These are phyloP conservation scores for Ephialtes manifestator DNA, from an alignment of 2,888 invertebrate genomes.

Conservation along the genomic window DNA sequence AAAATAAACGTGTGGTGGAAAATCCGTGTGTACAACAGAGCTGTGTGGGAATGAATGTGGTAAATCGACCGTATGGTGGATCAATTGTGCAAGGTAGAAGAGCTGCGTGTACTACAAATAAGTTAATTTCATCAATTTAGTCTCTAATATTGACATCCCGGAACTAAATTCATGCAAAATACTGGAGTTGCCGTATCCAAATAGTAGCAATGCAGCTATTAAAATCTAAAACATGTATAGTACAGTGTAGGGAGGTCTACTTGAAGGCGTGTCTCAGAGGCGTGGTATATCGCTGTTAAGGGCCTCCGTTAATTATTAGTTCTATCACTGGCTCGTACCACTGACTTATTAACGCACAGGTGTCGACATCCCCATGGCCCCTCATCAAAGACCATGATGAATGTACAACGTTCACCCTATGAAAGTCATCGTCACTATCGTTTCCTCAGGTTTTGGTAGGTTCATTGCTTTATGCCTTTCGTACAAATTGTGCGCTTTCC, in stretches of 20 bases:
- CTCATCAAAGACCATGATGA: constrained; percentile 2
- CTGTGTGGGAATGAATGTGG: too few relatives aligned
- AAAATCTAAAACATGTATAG: constrained; percentile 40
- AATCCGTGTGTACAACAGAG: too few relatives aligned
- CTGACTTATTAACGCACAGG: constrained; percentile 14
- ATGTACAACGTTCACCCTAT: background rate
- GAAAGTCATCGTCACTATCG: background rate
- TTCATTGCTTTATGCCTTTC: background rate
- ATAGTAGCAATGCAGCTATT: background rate
- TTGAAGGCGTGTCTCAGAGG: constrained; percentile 6
- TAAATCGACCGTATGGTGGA: too few relatives aligned
- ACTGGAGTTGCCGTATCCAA: background rate
- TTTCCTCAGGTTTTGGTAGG: background rate
- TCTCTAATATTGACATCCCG: too few relatives aligned
- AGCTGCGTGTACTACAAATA: too few relatives aligned
- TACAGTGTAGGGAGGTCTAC: background rate
- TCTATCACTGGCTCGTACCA: background rate
- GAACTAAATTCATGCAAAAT: background rate
- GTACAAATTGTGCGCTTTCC: background rate
- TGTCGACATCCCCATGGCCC: constrained; percentile 23
- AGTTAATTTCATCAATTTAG: too few relatives aligned
- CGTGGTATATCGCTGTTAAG: background rate
- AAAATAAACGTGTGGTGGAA: too few relatives aligned
- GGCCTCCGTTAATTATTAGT: background rate
- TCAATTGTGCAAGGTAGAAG: too few relatives aligned